These are phyloP conservation scores for Anoplius nigerrimus DNA, from an alignment of 2,888 invertebrate species.

Conservation along the genomic window DNA sequence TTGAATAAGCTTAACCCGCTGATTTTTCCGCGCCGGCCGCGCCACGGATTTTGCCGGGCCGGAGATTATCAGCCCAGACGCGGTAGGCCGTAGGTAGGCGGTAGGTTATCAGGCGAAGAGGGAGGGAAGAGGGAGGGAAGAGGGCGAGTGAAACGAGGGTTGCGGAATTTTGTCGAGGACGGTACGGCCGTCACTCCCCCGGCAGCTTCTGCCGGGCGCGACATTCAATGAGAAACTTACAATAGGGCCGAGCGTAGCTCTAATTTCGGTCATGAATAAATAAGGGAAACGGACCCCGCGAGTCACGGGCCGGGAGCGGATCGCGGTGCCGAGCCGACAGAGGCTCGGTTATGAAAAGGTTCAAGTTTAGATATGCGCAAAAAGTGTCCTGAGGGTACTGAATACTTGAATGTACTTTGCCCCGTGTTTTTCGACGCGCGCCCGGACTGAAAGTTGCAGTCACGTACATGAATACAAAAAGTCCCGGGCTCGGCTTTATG, in stretches of 20 bases:
- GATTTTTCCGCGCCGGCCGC: no score
- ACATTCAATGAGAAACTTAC: no score
- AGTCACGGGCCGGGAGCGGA: slow-evolving; percentile 7
- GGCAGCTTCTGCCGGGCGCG: no score
- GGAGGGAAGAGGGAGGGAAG: no score
- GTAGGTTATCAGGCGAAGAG: no score
- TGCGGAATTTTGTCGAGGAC: no score
- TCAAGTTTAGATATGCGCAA: slow-evolving; percentile 33
- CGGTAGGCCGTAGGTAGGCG: no score
- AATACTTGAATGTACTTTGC: slow-evolving; percentile 55
- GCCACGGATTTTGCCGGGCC: no score
- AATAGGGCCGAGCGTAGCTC: slow-evolving; percentile 6
- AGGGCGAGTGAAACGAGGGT: no score
- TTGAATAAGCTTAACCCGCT: no score
- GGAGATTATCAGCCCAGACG: no score
- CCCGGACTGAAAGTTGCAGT: slow-evolving; percentile 50
- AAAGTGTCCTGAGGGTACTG: slow-evolving; percentile 34
- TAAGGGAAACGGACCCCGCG: slow-evolving; percentile 16
- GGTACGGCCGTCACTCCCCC: no score
- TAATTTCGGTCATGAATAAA: neutral
- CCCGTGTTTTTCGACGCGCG: slow-evolving; percentile 38
- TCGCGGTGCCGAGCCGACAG: neutral
- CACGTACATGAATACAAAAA: slow-evolving; percentile 53
- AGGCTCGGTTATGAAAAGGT: slow-evolving; percentile 29
- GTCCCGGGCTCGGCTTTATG: slow-evolving; percentile 44